Base-by-base conservation (phyloP, 2,113 vertebrate species). In the Indicator indicator region DNA sequence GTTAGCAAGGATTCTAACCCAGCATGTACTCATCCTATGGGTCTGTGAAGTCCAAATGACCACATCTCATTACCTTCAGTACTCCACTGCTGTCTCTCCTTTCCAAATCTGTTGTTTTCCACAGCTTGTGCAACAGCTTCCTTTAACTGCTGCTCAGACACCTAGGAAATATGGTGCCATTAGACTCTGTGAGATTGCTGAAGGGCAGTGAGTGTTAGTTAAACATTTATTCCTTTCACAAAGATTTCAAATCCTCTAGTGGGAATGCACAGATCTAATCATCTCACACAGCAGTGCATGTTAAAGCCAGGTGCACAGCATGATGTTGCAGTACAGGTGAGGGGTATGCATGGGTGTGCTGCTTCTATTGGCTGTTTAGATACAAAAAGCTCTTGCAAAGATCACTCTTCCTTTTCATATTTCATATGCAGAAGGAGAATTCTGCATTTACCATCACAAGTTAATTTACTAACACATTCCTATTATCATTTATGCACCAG, bases 121-220 rank as follows among this genome's bases (percentile, higher is more conserved):
- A 98, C 97, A 8, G 98, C 98, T 93, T 98, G 98, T 87, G 98
- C 93, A 77, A 99, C 98, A 11, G 99, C 98, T 56, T 98, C 98
- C 46, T 98, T 99, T 52, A 99, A 97, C 93, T 99, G 99, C 94
- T 98, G 98, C 77, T 99, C 99, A 16, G 99, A 99, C 8, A 99
- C 98, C 99, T 99, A 78, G 27, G 83, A 97, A 93, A 96, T 18
- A 91, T 2, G 5, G 28, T 8, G 12, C 5, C 9, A 19, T 48
- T 67, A 55, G 18, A 88, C 3, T 15, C 58, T 28, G 42, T 13
- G 18, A 77, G 38, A 24, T 50, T 93, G n/a, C 52, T 74, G 50
- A 24, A 26, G 30, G 5, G 3, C 33, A 44, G 69, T 42, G n/a
- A 89, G 36, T 50, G 73, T 28, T 33, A 36, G 40, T 75, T 71